Evolutionary conservation across 2,113 vertebrate genomes (phyloP).

Genomic region (Tupaia chinensis): DNA sequence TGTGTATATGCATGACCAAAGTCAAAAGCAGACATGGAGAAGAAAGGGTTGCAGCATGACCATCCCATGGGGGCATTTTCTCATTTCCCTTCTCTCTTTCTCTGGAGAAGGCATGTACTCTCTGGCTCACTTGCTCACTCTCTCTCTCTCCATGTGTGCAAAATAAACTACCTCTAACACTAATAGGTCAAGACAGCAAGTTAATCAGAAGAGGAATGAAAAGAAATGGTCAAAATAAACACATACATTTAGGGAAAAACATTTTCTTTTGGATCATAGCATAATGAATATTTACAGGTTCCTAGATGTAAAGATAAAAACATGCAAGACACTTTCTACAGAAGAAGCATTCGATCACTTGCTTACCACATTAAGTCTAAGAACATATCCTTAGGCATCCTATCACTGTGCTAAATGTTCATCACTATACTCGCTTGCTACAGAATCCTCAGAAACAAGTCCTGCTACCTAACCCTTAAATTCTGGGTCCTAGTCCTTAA

Average conservation of each 20-base stretch:
- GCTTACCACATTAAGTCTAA: neutral
- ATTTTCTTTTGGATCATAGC: slow-evolving; percentile 20
- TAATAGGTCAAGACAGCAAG: neutral
- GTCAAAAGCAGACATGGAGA: no score
- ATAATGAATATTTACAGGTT: neutral
- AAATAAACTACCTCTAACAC: neutral
- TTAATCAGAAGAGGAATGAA: slow-evolving; percentile 18
- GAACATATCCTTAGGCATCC: neutral
- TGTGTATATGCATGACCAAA: no score
- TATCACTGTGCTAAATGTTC: neutral
- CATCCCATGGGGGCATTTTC: no score
- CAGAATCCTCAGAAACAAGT: neutral
- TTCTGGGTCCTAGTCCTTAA: neutral
- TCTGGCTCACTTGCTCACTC: no score
- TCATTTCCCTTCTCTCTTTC: no score
- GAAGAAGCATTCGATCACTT: neutral
- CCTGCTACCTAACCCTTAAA: neutral
- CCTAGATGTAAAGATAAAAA: neutral
- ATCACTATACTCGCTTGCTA: neutral
- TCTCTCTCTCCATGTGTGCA: neutral
- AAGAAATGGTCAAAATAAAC: slow-evolving; percentile 6
- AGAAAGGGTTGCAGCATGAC: no score
- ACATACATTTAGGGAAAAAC: neutral
- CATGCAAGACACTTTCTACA: neutral
- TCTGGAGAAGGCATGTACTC: no score